A percentile compares a stretch with the other conserved stretches of the same genome.
Evolutionary conservation across 2,888 invertebrate species (phyloP).

Genomic region (Lasioglossum leucozonium): DNA sequence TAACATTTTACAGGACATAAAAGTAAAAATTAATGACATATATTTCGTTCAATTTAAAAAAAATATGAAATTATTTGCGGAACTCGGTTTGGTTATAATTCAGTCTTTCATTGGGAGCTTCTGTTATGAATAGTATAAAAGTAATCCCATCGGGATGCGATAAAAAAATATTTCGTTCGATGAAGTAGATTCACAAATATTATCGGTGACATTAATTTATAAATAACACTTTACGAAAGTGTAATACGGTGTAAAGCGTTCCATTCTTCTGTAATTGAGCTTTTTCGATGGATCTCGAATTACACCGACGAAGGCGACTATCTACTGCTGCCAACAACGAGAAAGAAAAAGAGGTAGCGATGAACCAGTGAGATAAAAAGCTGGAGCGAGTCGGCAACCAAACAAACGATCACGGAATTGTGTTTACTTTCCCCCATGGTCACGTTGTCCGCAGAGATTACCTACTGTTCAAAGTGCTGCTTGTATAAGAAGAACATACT

Average conservation of each 20-base stretch:
- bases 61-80: no score
- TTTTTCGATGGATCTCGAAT: neutral
- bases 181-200: no score
- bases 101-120: no score
- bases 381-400: neutral
- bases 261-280: neutral
- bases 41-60: no score
- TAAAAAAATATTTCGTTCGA: no score
- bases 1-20: neutral
- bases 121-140: no score
- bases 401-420: conserved; percentile 9
- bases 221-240: no score
- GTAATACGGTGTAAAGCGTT: neutral
- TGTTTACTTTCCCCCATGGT: neutral
- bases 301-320: neutral
- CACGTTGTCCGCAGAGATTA: conserved; percentile 14
- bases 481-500: neutral
- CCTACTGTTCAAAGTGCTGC: neutral
- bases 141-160: no score
- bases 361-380: conserved; percentile 6
- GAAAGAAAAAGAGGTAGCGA: neutral
- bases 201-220: neutral
- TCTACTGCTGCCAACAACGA: neutral
- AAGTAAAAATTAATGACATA: neutral
- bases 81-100: no score